A percentile compares a stretch with the other conserved stretches of the same genome.
These are phyloP conservation scores for Myotis findleyi DNA, from an alignment of 2,797 vertebrate species.

Conservation along the genomic window DNA sequence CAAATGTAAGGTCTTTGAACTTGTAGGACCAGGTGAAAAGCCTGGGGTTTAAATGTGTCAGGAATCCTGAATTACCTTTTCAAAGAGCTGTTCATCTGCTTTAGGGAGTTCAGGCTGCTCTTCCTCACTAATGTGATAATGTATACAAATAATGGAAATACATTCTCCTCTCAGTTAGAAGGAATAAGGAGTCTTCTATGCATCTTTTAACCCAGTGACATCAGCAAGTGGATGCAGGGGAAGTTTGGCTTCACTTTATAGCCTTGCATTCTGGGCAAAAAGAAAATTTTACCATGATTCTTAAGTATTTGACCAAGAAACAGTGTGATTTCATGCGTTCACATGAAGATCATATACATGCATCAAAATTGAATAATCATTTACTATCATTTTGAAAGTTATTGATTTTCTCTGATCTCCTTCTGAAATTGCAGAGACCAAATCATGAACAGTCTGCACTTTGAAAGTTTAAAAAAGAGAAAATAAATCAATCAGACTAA, in stretches of 20 bases:
- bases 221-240: neutral
- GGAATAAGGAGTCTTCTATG: neutral
- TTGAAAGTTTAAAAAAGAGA: neutral
- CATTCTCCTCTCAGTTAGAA: neutral
- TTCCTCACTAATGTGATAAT: neutral
- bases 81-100: slow-evolving; percentile 11
- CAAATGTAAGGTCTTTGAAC: slow-evolving; percentile 15
- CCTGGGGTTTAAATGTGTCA: neutral
- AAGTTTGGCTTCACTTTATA: neutral
- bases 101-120: neutral
- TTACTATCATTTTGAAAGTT: neutral
- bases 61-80: slow-evolving; percentile 41
- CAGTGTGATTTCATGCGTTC: neutral
- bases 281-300: neutral
- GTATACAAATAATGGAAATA: neutral
- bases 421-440: neutral
- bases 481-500: neutral
- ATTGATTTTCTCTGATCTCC: neutral
- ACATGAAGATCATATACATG: neutral
- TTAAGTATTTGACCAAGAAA: neutral
- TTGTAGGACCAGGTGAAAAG: neutral
- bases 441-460: neutral
- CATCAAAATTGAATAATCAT: neutral
- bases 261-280: neutral
- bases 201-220: neutral